Evolutionary conservation across 2,113 vertebrate genomes (phyloP).

Genomic region (Polypterus bichir): DNA sequence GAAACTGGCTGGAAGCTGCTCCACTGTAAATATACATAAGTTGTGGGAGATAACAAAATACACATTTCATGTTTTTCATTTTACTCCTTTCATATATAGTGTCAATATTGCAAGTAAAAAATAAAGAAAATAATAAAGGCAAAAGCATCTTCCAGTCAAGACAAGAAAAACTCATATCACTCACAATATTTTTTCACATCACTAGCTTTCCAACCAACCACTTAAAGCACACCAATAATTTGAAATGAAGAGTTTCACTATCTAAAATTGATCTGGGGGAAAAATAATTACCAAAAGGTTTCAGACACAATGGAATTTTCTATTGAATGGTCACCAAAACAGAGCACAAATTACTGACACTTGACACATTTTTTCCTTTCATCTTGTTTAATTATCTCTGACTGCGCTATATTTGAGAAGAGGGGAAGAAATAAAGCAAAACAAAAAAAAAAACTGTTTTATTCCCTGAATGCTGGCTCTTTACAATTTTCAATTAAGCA

Average conservation of each 20-base stretch:
- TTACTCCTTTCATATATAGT: not conserved
- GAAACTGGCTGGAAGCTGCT: slow-evolving; percentile 61
- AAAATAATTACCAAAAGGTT: not conserved
- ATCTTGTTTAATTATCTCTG: not conserved
- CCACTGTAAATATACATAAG: slow-evolving; percentile 53
- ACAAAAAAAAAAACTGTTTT: too few species aligned
- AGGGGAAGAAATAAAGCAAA: not conserved
- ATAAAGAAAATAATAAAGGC: slow-evolving; percentile 4
- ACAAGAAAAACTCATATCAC: not conserved
- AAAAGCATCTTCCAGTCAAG: not conserved
- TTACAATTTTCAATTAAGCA: too few species aligned
- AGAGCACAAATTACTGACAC: not conserved
- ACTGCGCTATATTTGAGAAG: not conserved
- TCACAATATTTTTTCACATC: not conserved
- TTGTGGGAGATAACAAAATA: not conserved
- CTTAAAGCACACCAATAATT: not conserved
- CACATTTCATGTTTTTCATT: not conserved
- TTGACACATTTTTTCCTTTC: not conserved
- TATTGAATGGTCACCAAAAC: not conserved
- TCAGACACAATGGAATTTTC: not conserved
- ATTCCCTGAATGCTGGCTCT: too few species aligned
- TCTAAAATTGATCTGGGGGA: not conserved
- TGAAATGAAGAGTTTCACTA: not conserved
- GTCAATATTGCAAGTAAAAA: not conserved
- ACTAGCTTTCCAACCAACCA: not conserved